Evolutionary conservation across 2,113 vertebrate species (phyloP).

Genomic region (Gadus macrocephalus): DNA sequence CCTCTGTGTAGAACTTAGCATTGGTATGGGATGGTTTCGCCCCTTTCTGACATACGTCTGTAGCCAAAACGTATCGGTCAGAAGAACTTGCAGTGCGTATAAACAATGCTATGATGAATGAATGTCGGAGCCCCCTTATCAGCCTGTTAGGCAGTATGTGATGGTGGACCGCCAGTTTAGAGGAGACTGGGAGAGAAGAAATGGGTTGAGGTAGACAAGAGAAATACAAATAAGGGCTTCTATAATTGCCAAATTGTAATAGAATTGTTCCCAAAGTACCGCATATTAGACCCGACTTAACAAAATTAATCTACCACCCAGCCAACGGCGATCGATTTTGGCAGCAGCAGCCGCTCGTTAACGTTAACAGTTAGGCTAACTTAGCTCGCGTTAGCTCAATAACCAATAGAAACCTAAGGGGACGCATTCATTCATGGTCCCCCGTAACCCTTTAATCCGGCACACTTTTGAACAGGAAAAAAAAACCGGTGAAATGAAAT

Average conservation of each 20-base stretch:
- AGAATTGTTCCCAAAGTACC: neutral
- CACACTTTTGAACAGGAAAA: too few species aligned
- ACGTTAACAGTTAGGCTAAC: too few species aligned
- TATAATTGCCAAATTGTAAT: neutral
- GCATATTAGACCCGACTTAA: neutral
- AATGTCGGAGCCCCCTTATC: conserved; percentile 56
- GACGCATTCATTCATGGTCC: too few species aligned
- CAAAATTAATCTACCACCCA: neutral
- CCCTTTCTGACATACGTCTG: conserved; percentile 35
- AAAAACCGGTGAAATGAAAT: too few species aligned
- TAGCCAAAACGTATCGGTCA: conserved; percentile 36
- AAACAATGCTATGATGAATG: conserved; percentile 59
- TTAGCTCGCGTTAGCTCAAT: too few species aligned
- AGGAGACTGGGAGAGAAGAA: neutral
- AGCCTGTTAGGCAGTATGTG: conserved; percentile 51
- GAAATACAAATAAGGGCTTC: neutral
- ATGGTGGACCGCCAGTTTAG: conserved; percentile 67
- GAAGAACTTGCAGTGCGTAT: conserved; percentile 54
- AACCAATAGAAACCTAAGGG: too few species aligned
- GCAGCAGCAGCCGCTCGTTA: neutral
- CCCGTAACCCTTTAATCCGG: too few species aligned
- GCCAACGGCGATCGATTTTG: too few species aligned
- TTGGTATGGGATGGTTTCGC: conserved; percentile 39
- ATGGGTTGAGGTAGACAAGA: conserved; percentile 16
- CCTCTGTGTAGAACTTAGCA: conserved; percentile 38